Evolutionary conservation across 1,140 invertebrate species (phyloP).

Genomic region (Leptoteleia sp.): DNA sequence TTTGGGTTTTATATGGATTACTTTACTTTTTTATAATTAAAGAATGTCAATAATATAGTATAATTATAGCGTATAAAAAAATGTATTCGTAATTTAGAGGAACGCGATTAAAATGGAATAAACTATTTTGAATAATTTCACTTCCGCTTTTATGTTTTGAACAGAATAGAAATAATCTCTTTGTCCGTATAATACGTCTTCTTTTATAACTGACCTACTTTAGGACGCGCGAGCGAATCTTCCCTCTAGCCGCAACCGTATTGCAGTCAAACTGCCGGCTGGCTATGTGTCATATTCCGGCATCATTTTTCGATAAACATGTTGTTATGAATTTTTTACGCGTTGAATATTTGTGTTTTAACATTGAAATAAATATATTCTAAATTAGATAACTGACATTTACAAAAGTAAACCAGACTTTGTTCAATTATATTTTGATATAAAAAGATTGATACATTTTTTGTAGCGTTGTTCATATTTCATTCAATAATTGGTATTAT

Average conservation of each 20-base stretch:
- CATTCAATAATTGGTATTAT: too few relatives aligned
- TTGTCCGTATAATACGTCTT: slow-evolving; percentile 25
- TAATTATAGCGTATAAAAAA: too few relatives aligned
- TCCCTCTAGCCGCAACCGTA: slow-evolving; percentile 31
- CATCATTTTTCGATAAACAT: slow-evolving; percentile 18
- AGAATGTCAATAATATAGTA: too few relatives aligned
- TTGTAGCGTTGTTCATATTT: too few relatives aligned
- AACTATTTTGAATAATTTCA: slow-evolving; percentile 17
- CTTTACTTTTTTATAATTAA: too few relatives aligned
- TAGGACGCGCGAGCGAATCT: slow-evolving; percentile 8
- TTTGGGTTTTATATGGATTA: too few relatives aligned
- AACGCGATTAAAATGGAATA: slow-evolving; percentile 11
- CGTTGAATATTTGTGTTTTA: not conserved
- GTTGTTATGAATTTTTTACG: slow-evolving; percentile 5
- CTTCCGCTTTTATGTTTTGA: slow-evolving; percentile 19
- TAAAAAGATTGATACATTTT: too few relatives aligned
- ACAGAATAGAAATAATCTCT: slow-evolving; percentile 27
- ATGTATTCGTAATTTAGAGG: too few relatives aligned
- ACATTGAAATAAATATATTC: not conserved
- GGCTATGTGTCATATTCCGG: slow-evolving; percentile 13
- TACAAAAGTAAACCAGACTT: too few relatives aligned
- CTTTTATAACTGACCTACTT: slow-evolving; percentile 45
- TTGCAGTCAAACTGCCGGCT: slow-evolving; percentile 38
- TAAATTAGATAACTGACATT: not conserved
- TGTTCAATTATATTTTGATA: too few relatives aligned